Conservation (phyloP, 2,888 invertebrate species). For the Sminthurides aquaticus region DNA sequence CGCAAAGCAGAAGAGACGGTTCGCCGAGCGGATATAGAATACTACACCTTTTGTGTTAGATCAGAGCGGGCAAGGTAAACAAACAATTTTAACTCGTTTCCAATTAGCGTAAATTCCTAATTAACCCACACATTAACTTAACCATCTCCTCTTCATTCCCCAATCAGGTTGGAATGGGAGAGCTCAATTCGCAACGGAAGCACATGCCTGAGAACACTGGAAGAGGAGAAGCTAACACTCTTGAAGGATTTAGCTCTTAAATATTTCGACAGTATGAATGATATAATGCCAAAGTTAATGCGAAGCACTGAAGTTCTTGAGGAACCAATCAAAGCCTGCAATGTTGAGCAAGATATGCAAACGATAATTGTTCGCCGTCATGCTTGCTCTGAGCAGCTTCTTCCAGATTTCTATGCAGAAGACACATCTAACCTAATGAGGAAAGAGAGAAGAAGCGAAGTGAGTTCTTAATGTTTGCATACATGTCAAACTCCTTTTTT, state of each 20-base stretch:
- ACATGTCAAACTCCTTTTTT: not conserved
- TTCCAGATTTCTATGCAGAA: conserved; percentile 92
- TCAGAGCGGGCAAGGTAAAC: conserved; percentile 74
- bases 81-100: not conserved
- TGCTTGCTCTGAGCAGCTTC: conserved; percentile 70
- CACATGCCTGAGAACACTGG: conserved; percentile 75
- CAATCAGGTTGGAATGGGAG: conserved; percentile 75
- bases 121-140: too few relatives aligned
- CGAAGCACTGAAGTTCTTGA: conserved; percentile 64
- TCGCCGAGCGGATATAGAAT: conserved; percentile 85
- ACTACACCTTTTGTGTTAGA: conserved; percentile 81
- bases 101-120: not conserved
- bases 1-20: conserved; percentile 84
- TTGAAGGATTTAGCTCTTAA: conserved; percentile 61
- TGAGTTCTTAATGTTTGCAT: conserved; percentile 43
- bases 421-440: conserved; percentile 91
- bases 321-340: conserved; percentile 57
- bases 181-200: conserved; percentile 79
- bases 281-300: conserved; percentile 64
- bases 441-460: conserved; percentile 75
- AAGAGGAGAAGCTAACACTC: conserved; percentile 78
- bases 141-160: not conserved
- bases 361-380: conserved; percentile 59
- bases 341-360: conserved; percentile 59
- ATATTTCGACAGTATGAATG: conserved; percentile 55